Conservation (phyloP, 2,797 vertebrate genomes). For the Liasis olivaceus region DNA sequence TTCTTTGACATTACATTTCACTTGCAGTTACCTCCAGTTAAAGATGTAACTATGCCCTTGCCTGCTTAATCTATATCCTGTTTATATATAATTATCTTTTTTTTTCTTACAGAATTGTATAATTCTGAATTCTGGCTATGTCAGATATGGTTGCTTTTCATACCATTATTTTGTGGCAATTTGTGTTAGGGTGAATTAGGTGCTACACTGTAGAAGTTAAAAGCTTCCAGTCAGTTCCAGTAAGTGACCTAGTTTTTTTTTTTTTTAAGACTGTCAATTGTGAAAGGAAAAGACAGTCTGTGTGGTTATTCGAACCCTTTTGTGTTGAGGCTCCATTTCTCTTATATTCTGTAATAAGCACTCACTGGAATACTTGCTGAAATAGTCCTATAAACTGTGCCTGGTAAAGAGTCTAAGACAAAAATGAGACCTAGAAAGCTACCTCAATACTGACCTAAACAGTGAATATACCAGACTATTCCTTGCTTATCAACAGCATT, state of each 20-base stretch:
- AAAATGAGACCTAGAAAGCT: not conserved
- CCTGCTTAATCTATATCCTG: not conserved
- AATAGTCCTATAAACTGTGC: not conserved
- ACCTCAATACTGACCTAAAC: not conserved
- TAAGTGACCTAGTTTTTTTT: not conserved
- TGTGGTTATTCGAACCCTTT: not conserved
- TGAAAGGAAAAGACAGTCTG: not conserved
- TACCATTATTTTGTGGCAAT: not conserved
- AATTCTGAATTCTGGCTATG: not conserved
- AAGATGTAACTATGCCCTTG: not conserved
- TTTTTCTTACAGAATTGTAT: not conserved
- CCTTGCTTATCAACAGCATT: not conserved
- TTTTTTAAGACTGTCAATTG: not conserved
- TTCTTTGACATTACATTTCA: not conserved
- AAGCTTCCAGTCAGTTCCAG: not conserved
- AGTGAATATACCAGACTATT: not conserved
- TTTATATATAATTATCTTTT: not conserved
- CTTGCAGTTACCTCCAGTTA: not conserved
- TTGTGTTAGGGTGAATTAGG: not conserved
- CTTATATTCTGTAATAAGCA: not conserved
- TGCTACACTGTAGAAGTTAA: not conserved
- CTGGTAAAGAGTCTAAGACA: not conserved
- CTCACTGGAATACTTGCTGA: not conserved
- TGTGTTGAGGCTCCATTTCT: not conserved
- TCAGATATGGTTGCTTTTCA: not conserved